phyloP scores from a whole-genome alignment of 2,113 vertebrate species.

The Bujurquina vittata region DNA sequence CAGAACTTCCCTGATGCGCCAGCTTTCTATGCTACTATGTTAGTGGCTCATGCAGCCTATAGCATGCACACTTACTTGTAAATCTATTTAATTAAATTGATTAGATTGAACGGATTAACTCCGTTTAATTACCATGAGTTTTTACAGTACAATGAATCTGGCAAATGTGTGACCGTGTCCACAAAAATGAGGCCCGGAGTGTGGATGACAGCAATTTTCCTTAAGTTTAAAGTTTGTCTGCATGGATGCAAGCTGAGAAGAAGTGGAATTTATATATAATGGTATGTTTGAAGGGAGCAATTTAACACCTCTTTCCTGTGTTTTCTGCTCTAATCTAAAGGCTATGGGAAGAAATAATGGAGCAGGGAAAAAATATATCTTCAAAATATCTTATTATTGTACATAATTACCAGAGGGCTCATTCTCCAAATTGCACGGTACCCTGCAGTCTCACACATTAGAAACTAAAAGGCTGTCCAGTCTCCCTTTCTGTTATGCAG shows the following conservation, averaged over 20 bases:
- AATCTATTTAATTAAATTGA: background rate
- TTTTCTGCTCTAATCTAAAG: background rate
- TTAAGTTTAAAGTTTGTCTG: background rate
- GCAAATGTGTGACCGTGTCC: background rate
- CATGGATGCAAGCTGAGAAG: background rate
- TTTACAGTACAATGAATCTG: background rate
- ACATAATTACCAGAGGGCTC: constrained; percentile 34
- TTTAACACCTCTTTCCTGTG: background rate
- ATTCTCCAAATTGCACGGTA: constrained; percentile 41
- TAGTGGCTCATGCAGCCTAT: background rate
- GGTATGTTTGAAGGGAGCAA: background rate
- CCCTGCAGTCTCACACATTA: constrained; percentile 9
- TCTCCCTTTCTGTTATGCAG: constrained; percentile 6
- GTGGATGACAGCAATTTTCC: background rate
- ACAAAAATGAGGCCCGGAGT: background rate
- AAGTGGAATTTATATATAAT: background rate
- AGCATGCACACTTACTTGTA: background rate
- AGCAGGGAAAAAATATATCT: background rate
- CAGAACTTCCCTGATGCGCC: background rate
- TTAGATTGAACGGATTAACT: background rate
- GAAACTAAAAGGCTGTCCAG: background rate
- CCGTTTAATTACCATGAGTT: background rate
- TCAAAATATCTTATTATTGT: constrained; percentile 22
- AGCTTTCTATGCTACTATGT: background rate
- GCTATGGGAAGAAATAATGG: background rate